These are phyloP conservation scores for Vireo altiloquus DNA, from an alignment of 2,113 vertebrate genomes.

Conservation along the genomic window DNA sequence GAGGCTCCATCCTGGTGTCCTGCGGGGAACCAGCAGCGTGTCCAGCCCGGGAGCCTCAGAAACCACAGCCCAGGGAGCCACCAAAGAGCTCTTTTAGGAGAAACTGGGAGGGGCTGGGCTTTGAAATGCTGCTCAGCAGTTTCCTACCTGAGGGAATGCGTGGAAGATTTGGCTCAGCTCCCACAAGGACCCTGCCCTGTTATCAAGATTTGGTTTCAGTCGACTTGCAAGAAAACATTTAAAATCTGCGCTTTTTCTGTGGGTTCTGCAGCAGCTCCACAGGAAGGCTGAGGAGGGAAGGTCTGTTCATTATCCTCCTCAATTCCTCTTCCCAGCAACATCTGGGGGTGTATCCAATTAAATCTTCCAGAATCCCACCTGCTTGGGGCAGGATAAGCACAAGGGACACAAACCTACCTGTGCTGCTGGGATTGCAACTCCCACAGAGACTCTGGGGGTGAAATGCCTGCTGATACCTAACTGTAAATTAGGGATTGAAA, in stretches of 20 bases:
- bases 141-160: slow-evolving; percentile 55
- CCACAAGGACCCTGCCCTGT: slow-evolving; percentile 10
- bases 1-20: neutral
- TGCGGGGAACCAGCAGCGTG: neutral
- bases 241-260: neutral
- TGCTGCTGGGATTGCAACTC: neutral
- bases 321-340: neutral
- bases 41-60: neutral
- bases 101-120: slow-evolving; percentile 4
- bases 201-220: slow-evolving; percentile 61
- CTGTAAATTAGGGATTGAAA: neutral
- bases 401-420: accelerated
- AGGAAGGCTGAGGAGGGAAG: neutral
- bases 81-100: slow-evolving; percentile 58
- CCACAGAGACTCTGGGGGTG: accelerated
- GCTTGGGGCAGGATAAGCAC: neutral
- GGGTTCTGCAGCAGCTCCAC: neutral
- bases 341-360: too few species aligned
- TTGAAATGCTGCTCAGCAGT: slow-evolving; percentile 26
- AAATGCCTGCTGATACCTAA: neutral
- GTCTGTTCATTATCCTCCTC: neutral
- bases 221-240: neutral
- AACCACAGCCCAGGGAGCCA: slow-evolving; percentile 52
- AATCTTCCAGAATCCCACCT: neutral
- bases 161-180: neutral